Base-by-base conservation (phyloP, 2,888 invertebrate species). In the Leucoma salicis region DNA sequence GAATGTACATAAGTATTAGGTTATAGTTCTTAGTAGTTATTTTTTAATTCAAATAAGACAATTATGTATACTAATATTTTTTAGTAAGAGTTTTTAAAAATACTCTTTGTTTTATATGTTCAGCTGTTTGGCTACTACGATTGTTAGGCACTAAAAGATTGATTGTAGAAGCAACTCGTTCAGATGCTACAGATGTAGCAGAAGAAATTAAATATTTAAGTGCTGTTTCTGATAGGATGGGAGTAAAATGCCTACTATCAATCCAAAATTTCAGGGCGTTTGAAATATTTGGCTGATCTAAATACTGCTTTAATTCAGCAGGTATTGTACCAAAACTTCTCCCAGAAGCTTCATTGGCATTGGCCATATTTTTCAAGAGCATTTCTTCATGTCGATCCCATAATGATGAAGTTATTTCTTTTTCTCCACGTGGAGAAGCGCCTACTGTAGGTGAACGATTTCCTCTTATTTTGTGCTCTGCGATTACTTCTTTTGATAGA, bases 161-260 rank as follows among this genome's bases (percentile, higher is more conserved):
- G 40, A 51, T 16, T 4, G 16, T 6, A 16, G 16, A 16, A 37
- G 43, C 49, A 47, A 49, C 29, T 41, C 46, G 35, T 49, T 51
- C 44, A 40, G 44, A 47, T 53, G 43, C 44, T 49, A 50, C 46
- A 46, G 50, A 50, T 48, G 45, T 44, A 49, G 50, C 46, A 48
- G 40, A 50, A 39, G 48, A 53, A 47, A 56, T 55, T 10, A 25
- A 25, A 10, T 25, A 25, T 25, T 25, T 25, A 6, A 25, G 8
- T 5, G 25, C 25, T 4, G 8, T 25, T 49, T 46, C 39, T 43
- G 45, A 53, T 36, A 53, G 35, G 21, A 45, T 46, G 11, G 38
- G 47, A 39, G 46, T 28, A 36, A 52, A 47, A 49, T 53, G 42
- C 18, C 42, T 39, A 43, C 49, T 43, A 46, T 47, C 41, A 13